Evolutionary conservation across 2,797 vertebrate genomes (phyloP), one percentile per base, ranked within the genome.

Genomic region (Myotis findleyi): DNA sequence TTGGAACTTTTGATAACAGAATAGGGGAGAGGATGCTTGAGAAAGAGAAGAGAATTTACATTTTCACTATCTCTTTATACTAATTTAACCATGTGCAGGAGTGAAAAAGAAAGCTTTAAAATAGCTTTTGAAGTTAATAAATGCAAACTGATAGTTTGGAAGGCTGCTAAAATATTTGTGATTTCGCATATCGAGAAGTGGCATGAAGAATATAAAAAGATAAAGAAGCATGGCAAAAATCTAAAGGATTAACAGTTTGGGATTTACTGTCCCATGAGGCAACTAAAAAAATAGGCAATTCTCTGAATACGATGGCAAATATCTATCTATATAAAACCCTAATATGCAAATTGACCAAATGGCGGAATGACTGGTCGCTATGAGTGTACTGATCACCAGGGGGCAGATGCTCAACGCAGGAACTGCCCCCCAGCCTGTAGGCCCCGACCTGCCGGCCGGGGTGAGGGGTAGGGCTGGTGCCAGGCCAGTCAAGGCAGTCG

Each of bases 11-110:
- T 83, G 57, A 81, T 84, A 71, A 91, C 11, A 82, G 68, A 90
- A 66, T 16, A 87, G 18, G 47, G 30, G n/a, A 87, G 38, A 76
- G 41, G 13, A 55, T 62, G 36, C 3, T 14, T 82, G 83, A 94
- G 73, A 92, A 89, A 92, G 36, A 87, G 47, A 87, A 91, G 30
- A 88, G 49, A 81, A 87, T 62, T 68, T 64, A 84, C 14, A 84
- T 92, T 89, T 33, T 92, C 72, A 89, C 20, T 55, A 59, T 80
- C 38, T 91, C 85, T 83, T 79, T 62, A 81, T 53, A 73, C 4
- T 91, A 95, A 96, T 91, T 59, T 82, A 90, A 66, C 30, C 41
- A 49, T 89, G 36, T 75, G 79, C 93, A 72, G 76, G 73, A 93
- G 72, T 62, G 17, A 38, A 77, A 94, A 49, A 49, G 36, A 94